phyloP scores from a whole-genome alignment of 1,140 invertebrate genomes.

The Diabrotica virgifera region DNA sequence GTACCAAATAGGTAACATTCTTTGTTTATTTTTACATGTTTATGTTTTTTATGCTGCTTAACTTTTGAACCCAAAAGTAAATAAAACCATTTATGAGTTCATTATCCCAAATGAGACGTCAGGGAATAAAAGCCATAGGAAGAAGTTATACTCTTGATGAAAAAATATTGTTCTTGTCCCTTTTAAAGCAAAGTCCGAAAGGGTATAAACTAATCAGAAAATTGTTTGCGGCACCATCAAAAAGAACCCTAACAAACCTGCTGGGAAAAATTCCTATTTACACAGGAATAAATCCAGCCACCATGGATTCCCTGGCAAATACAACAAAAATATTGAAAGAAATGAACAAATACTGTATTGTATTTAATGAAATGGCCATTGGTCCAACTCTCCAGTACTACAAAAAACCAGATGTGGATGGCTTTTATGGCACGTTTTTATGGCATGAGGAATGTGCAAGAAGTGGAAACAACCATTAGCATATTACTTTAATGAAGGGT shows the following conservation, averaged over 20 bases:
- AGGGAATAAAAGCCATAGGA: constrained; percentile 16
- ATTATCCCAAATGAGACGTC: constrained; percentile 21
- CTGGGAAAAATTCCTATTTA: constrained; percentile 28
- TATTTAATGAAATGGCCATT: constrained; percentile 33
- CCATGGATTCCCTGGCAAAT: constrained; percentile 16
- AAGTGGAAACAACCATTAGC: no score
- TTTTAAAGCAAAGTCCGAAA: constrained; percentile 37
- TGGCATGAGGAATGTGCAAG: no score
- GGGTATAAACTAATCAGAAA: constrained; percentile 32
- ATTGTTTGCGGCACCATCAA: constrained; percentile 30
- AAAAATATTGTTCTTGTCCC: constrained; percentile 34
- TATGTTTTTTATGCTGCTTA: background rate
- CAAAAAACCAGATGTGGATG: constrained; percentile 6
- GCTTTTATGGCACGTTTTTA: constrained; percentile 19
- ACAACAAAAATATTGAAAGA: constrained; percentile 16
- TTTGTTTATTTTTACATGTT: background rate
- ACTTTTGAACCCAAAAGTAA: constrained; percentile 2
- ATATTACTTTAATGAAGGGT: no score
- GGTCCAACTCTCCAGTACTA: background rate
- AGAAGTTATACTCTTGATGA: constrained; percentile 34
- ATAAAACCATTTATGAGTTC: no score
- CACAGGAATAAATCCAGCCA: constrained; percentile 36
- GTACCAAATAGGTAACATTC: background rate
- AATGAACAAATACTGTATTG: constrained; percentile 17
- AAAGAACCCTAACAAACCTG: constrained; percentile 30